Evolutionary conservation across 2,797 vertebrate species (phyloP).

Genomic region (Delichon dasypus): DNA sequence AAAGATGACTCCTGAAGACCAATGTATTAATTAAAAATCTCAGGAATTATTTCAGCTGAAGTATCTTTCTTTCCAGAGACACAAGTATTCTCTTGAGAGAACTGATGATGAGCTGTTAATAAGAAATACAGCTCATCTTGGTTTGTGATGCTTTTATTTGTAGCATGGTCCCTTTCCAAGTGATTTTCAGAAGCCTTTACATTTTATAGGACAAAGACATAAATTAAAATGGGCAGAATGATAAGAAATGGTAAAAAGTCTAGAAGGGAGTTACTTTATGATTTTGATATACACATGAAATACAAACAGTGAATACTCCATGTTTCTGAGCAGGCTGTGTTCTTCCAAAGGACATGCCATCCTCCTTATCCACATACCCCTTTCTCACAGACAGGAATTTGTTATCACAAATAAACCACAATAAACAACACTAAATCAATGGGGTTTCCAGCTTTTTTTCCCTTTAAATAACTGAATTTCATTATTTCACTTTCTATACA

Average conservation of each 20-base stretch:
- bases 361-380: background rate
- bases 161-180: background rate
- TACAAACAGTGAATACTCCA: background rate
- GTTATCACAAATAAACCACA: background rate
- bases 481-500: rapidly evolving
- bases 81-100: constrained; percentile 9
- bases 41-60: constrained; percentile 29
- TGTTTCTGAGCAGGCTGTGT: background rate
- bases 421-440: background rate
- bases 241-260: background rate
- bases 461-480: background rate
- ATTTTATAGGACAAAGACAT: background rate
- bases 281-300: background rate
- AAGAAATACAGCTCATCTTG: constrained; percentile 9
- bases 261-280: background rate
- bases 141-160: constrained; percentile 1
- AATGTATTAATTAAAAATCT: constrained; percentile 48
- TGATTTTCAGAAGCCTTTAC: constrained; percentile 1
- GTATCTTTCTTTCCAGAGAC: constrained; percentile 17
- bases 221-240: background rate
- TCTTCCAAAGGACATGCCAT: background rate
- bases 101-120: background rate
- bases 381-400: background rate
- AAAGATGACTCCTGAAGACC: constrained; percentile 1
- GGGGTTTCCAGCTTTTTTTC: background rate